These are phyloP conservation scores for Anagyrus pseudococci DNA, from an alignment of 2,888 invertebrate genomes.

Conservation along the genomic window DNA sequence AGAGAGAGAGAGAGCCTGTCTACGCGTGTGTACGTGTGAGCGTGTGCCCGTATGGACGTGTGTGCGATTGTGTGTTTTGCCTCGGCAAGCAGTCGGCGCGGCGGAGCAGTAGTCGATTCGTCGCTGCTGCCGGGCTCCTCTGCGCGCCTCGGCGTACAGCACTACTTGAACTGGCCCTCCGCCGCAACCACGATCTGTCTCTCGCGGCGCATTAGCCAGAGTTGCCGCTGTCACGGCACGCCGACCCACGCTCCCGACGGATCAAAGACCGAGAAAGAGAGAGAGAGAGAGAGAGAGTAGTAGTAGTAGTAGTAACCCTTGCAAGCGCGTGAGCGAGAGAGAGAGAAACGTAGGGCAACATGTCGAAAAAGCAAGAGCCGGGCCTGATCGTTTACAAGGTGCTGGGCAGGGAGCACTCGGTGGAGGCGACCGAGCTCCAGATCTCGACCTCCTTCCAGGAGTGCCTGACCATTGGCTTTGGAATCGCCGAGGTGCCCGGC, in stretches of 20 bases:
- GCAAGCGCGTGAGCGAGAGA: too few relatives aligned
- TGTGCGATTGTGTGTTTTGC: too few relatives aligned
- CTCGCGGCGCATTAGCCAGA: not conserved
- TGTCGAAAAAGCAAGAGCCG: conserved; percentile 30
- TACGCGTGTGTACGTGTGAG: too few relatives aligned
- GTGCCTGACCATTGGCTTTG: conserved; percentile 50
- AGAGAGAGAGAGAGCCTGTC: too few relatives aligned
- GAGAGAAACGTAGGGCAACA: not conserved
- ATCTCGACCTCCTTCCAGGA: conserved; percentile 48
- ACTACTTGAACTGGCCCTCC: not conserved
- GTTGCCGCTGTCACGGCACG: not conserved
- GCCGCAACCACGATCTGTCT: not conserved
- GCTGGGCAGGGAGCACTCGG: conserved; percentile 44
- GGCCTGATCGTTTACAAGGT: conserved; percentile 45
- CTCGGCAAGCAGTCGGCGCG: too few relatives aligned
- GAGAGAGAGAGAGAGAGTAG: not conserved
- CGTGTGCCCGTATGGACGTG: too few relatives aligned
- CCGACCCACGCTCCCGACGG: not conserved
- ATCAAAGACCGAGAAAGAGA: not conserved
- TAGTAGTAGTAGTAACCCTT: too few relatives aligned
- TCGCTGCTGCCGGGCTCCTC: too few relatives aligned
- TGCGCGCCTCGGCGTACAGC: too few relatives aligned
- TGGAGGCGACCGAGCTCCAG: conserved; percentile 47
- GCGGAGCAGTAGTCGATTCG: too few relatives aligned
- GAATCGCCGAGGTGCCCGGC: conserved; percentile 49